Percentiles rank a stretch among this genome's conserved stretches.
Conservation (phyloP, 92 coral and sea anemone genomes). For the Muricea muricata region DNA sequence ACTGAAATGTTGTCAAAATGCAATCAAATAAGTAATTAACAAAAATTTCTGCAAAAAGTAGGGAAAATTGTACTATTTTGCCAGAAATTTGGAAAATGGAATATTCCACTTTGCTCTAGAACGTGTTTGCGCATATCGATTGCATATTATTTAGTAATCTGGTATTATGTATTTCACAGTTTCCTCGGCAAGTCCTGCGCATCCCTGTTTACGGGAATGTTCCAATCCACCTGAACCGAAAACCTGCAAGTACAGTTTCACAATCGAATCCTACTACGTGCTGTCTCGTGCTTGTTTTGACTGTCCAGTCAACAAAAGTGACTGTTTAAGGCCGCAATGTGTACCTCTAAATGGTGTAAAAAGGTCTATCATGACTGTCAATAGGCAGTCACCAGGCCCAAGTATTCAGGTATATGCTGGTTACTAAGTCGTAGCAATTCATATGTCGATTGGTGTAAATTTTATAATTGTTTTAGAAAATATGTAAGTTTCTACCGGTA, state of each 20-base stretch:
- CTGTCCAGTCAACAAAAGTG: slow-evolving; percentile 12
- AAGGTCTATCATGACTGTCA: slow-evolving; percentile 19
- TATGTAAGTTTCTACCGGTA: too few relatives aligned
- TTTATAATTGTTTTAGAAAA: too few relatives aligned
- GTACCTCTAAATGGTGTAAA: slow-evolving; percentile 10
- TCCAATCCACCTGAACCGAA: background rate
- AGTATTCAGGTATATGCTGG: slow-evolving; percentile 32
- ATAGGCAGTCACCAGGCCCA: slow-evolving; percentile 9
- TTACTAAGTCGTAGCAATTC: too few relatives aligned
- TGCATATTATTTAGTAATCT: too few relatives aligned
- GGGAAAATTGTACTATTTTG: too few relatives aligned
- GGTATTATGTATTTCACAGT: background rate
- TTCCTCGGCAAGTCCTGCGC: background rate
- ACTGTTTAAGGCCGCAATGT: slow-evolving; percentile 6
- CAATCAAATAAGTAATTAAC: too few relatives aligned
- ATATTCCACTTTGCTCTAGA: too few relatives aligned
- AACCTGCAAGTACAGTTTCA: slow-evolving; percentile 4
- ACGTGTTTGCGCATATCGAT: too few relatives aligned
- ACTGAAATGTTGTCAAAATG: too few relatives aligned
- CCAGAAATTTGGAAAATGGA: too few relatives aligned
- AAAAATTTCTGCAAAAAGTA: too few relatives aligned
- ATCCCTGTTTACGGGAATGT: background rate
- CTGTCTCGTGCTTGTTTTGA: slow-evolving; percentile 20
- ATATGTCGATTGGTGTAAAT: too few relatives aligned
- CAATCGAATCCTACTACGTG: background rate